Base-by-base conservation (phyloP, 2,888 invertebrate species). In the Lasioglossum vierecki region DNA sequence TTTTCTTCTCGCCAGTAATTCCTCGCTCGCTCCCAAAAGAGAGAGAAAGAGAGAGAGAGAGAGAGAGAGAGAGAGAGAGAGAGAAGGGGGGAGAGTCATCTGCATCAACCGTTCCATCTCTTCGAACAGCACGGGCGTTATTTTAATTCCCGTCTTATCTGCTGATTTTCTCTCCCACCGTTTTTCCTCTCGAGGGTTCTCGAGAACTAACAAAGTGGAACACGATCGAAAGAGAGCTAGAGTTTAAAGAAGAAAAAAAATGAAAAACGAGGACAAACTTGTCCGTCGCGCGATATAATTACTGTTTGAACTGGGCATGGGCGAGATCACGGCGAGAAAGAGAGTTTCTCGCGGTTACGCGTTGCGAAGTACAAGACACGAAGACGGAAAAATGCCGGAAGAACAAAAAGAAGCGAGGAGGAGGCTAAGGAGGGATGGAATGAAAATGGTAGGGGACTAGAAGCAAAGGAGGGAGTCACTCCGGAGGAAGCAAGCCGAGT, bases 401-500 rank as follows among this genome's bases (percentile, higher is more conserved):
- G 79, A 83, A 82, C 80, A 82, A 83, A 81, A 49, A 79, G 91
- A 87, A 83, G 90, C 84, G 39, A 78, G 87, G 86, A 91, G 88
- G 80, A 88, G 85, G 82, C 71, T 79, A 83, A 78, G 91, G 88
- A 84, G 89, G 88, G 92, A 88, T 91, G 89, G 87, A 89, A 92
- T 90, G 91, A 89, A 91, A 91, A 92, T 91, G 89, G 90, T 91
- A 89, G 91, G 92, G 92, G 92, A 90, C 84, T 87, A 83, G 90
- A 86, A 89, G 84, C 81, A 88, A 89, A 88, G 88, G 90, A 89
- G 88, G 83, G 89, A 91, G 90, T 91, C 89, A 91, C 90, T 92
- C 88, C 90, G 89, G 89, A 93, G 90, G 91, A 92, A 92, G 90
- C 91, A 91, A 92, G 90, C 91, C 91, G 93, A 93, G 92, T 91